A percentile compares a stretch with the other conserved stretches of the same genome.
These are phyloP conservation scores for Heliconius himera DNA, from an alignment of 1,140 invertebrate genomes.

Conservation along the genomic window DNA sequence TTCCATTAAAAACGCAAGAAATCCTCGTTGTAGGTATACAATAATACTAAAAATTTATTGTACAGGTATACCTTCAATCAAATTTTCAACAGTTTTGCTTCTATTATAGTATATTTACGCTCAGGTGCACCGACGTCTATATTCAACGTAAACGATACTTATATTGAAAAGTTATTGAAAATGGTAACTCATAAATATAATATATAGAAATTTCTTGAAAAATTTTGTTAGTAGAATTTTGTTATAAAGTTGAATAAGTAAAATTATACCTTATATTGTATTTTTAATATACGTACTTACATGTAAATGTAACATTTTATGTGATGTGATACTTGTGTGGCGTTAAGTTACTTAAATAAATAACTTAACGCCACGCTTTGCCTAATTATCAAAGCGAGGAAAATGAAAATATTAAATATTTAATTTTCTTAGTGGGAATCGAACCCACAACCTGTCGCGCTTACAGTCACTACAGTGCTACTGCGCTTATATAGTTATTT, in stretches of 20 bases:
- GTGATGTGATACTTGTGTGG: too few relatives aligned
- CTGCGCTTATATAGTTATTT: not conserved
- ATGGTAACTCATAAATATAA: slow-evolving; percentile 20
- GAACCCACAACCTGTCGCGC: too few relatives aligned
- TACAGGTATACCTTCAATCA: not conserved
- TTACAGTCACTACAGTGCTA: too few relatives aligned
- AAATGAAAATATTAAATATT: too few relatives aligned
- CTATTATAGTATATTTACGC: not conserved
- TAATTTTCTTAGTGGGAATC: too few relatives aligned
- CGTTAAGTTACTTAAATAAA: too few relatives aligned
- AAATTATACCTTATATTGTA: not conserved
- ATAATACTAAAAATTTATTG: not conserved
- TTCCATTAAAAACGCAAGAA: not conserved
- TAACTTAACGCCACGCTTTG: too few relatives aligned
- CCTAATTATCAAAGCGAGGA: too few relatives aligned
- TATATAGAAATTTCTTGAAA: slow-evolving; percentile 13
- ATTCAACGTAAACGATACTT: slow-evolving; percentile 20
- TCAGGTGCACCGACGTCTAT: slow-evolving; percentile 26
- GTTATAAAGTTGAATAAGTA: not conserved
- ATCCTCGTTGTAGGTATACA: not conserved
- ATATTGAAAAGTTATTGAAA: slow-evolving; percentile 23
- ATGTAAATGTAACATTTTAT: too few relatives aligned
- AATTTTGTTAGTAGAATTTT: slow-evolving; percentile 9
- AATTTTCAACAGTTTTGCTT: not conserved
- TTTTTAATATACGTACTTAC: not conserved